A percentile compares a stretch with the other conserved stretches of the same genome.
Conservation (phyloP, 92 coral and sea anemone genomes). For the Anthopleura xanthogrammica region DNA sequence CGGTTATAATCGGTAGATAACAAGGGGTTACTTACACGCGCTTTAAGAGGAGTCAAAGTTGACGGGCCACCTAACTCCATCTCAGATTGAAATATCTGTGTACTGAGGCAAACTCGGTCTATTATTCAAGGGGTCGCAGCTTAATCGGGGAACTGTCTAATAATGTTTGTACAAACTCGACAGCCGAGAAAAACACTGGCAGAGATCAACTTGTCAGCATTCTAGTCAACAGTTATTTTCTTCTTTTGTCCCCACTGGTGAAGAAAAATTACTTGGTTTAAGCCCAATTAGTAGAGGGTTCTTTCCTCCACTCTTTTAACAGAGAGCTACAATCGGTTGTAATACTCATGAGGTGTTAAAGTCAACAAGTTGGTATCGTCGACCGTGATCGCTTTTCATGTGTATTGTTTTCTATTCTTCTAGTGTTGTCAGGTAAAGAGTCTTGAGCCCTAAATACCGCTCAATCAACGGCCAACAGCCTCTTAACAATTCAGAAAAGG, state of each 20-base stretch:
- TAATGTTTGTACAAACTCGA: constrained; percentile 30
- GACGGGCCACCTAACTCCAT: constrained; percentile 22
- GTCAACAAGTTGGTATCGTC: not conserved
- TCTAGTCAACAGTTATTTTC: constrained; percentile 9
- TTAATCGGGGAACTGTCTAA: constrained; percentile 28
- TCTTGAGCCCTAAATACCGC: not conserved
- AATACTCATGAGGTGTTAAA: not conserved
- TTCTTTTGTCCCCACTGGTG: constrained; percentile 6
- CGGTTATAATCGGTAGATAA: not conserved
- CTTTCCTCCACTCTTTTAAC: not conserved
- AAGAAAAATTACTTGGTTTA: constrained; percentile 4
- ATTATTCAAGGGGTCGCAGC: constrained; percentile 32
- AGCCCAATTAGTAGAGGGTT: not conserved
- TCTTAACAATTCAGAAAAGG: not conserved
- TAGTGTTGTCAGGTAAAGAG: not conserved
- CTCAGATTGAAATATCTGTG: constrained; percentile 18
- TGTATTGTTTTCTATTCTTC: not conserved
- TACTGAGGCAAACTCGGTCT: constrained; percentile 18
- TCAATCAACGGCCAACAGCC: not conserved
- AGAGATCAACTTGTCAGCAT: constrained; percentile 28
- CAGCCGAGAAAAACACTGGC: constrained; percentile 9
- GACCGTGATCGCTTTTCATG: not conserved
- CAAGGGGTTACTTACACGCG: constrained; percentile 3
- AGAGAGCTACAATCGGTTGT: not conserved
- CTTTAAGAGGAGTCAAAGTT: constrained; percentile 8